Evolutionary conservation across 2,888 invertebrate species (phyloP).

Genomic region (Vanessa cardui): DNA sequence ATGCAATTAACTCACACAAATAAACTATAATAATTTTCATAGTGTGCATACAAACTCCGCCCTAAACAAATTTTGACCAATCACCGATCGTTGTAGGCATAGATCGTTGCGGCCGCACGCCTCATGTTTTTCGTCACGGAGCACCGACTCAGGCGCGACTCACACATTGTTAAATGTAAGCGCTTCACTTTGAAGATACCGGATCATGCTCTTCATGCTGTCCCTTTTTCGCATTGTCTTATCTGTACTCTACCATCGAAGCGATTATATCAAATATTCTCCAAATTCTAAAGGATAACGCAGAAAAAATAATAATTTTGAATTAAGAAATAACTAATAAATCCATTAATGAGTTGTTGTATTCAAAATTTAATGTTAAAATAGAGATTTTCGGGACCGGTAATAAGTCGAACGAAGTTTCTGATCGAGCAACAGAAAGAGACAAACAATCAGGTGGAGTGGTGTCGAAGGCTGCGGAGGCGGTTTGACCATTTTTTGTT

Average conservation of each 20-base stretch:
- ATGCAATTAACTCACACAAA: constrained; percentile 81
- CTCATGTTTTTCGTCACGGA: constrained; percentile 80
- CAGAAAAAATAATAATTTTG: constrained; percentile 6
- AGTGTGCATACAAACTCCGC: constrained; percentile 77
- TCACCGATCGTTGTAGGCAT: constrained; percentile 65
- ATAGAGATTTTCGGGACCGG: constrained; percentile 51
- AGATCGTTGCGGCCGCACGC: constrained; percentile 80
- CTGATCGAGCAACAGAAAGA: constrained; percentile 64
- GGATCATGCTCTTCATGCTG: constrained; percentile 67
- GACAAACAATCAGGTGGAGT: constrained; percentile 68
- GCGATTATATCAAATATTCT: constrained; percentile 26
- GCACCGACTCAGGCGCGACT: constrained; percentile 82
- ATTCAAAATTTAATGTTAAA: constrained; percentile 40
- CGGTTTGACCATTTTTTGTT: constrained; percentile 83
- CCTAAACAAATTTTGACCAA: constrained; percentile 76
- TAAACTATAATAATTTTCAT: constrained; percentile 56
- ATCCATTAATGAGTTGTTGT: constrained; percentile 30
- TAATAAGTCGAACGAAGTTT: constrained; percentile 45
- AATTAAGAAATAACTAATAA: constrained; percentile 22
- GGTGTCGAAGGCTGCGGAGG: constrained; percentile 77
- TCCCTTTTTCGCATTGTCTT: constrained; percentile 67
- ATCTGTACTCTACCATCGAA: constrained; percentile 29
- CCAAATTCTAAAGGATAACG: constrained; percentile 21
- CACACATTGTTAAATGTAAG: constrained; percentile 79
- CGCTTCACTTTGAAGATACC: constrained; percentile 78